Evolutionary conservation across 2,888 invertebrate genomes (phyloP).

Genomic region (Calliopum simillimum): DNA sequence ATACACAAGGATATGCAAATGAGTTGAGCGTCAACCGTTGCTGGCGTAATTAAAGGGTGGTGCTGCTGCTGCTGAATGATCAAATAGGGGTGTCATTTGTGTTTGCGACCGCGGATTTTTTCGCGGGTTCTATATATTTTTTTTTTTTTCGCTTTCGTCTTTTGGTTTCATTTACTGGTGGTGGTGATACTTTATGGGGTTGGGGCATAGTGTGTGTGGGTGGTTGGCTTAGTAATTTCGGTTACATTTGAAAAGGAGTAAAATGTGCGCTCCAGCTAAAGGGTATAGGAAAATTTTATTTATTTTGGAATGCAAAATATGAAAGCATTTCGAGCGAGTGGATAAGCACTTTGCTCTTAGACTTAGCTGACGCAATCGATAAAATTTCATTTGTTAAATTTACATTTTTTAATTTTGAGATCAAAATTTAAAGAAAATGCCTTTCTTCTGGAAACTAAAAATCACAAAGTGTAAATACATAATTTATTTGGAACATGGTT

Average conservation of each 20-base stretch:
- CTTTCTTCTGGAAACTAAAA: too few relatives aligned
- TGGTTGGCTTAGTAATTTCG: slow-evolving; percentile 42
- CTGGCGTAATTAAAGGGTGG: background rate
- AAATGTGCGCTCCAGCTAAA: slow-evolving; percentile 20
- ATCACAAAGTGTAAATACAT: too few relatives aligned
- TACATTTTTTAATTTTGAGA: too few relatives aligned
- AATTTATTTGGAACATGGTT: too few relatives aligned
- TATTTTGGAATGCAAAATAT: too few relatives aligned
- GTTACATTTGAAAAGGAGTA: slow-evolving; percentile 51
- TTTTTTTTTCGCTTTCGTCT: background rate
- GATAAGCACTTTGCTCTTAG: too few relatives aligned
- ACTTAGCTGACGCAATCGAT: too few relatives aligned
- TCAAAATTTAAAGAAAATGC: too few relatives aligned
- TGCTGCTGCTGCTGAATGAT: background rate
- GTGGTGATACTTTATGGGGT: background rate
- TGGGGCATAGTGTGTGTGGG: too few relatives aligned
- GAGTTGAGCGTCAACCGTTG: slow-evolving; percentile 25
- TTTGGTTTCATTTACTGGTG: background rate
- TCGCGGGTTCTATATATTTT: slow-evolving; percentile 8
- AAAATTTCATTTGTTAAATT: too few relatives aligned
- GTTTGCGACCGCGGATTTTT: slow-evolving; percentile 24
- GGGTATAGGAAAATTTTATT: too few relatives aligned
- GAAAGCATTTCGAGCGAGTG: too few relatives aligned
- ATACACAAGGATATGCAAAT: slow-evolving; percentile 40
- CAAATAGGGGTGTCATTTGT: background rate